Evolutionary conservation across 1,140 invertebrate species (phyloP).

Genomic region (Alviniconcha marisindica): DNA sequence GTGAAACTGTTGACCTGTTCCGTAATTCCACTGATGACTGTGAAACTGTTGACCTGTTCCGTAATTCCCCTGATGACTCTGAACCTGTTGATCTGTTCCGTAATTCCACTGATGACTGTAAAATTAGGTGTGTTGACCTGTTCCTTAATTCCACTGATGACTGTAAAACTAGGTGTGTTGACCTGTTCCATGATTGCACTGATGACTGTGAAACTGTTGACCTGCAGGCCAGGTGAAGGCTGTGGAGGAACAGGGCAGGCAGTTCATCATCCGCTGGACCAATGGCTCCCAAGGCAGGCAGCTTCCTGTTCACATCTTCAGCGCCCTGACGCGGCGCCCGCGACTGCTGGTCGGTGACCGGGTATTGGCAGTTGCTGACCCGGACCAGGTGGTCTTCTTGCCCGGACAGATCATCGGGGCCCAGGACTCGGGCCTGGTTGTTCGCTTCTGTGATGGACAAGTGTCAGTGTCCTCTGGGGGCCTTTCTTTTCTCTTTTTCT

Average conservation of each 20-base stretch:
- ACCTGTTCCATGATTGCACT: too few species aligned
- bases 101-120: too few species aligned
- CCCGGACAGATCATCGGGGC: slow-evolving; percentile 57
- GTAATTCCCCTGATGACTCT: too few species aligned
- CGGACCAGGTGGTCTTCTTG: slow-evolving; percentile 53
- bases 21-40: too few species aligned
- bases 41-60: too few species aligned
- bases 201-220: background rate
- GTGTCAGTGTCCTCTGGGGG: slow-evolving; percentile 45
- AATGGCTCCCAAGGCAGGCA: slow-evolving; percentile 56
- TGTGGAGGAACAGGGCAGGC: slow-evolving; percentile 34
- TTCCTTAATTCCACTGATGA: too few species aligned
- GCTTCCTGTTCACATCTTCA: slow-evolving; percentile 64
- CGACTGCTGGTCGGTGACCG: slow-evolving; percentile 50
- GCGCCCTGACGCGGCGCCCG: slow-evolving; percentile 55
- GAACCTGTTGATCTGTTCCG: too few species aligned
- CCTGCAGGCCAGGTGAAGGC: slow-evolving; percentile 32
- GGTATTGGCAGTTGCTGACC: slow-evolving; percentile 56
- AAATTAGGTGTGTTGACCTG: too few species aligned
- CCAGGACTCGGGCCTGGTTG: slow-evolving; percentile 37
- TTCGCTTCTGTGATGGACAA: slow-evolving; percentile 64
- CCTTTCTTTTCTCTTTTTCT: background rate
- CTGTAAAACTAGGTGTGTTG: too few species aligned
- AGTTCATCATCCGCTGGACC: slow-evolving; percentile 60
- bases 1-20: too few species aligned